Evolutionary conservation across 2,888 invertebrate genomes (phyloP).

Genomic region (Operophtera brumata): DNA sequence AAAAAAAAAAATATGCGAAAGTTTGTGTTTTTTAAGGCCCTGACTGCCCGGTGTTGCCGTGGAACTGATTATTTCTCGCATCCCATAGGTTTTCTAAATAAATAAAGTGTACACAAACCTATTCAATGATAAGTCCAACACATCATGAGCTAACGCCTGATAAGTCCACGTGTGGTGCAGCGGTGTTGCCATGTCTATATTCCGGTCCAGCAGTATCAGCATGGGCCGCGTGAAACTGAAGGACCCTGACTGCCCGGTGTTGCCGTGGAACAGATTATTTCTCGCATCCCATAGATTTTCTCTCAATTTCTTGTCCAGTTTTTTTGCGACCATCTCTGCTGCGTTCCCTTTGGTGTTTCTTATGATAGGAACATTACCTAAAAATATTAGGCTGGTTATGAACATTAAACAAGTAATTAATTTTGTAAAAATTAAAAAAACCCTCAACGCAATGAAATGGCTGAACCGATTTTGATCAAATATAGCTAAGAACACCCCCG

Average conservation of each 20-base stretch:
- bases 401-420: neutral
- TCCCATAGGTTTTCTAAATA: slow-evolving; percentile 94
- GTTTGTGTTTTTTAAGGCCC: no score
- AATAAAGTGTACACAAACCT: slow-evolving; percentile 62
- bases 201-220: slow-evolving; percentile 94
- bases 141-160: slow-evolving; percentile 98
- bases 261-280: slow-evolving; percentile 96
- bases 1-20: no score
- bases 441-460: no score
- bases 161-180: slow-evolving; percentile 99
- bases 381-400: slow-evolving; percentile 28
- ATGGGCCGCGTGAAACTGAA: slow-evolving; percentile 96
- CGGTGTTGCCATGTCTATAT: slow-evolving; percentile 98
- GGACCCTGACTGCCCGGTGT: slow-evolving; percentile 87
- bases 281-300: slow-evolving; percentile 98
- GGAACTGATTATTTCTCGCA: slow-evolving; percentile 82
- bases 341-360: slow-evolving; percentile 97
- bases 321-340: slow-evolving; percentile 98
- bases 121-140: slow-evolving; percentile 94
- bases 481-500: no score
- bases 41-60: slow-evolving; percentile 88
- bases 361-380: slow-evolving; percentile 93
- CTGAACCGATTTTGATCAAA: no score
- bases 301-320: slow-evolving; percentile 96
- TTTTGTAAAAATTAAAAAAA: no score